Conservation (phyloP, 2,888 invertebrate species). For the Amaurobius ferox region DNA sequence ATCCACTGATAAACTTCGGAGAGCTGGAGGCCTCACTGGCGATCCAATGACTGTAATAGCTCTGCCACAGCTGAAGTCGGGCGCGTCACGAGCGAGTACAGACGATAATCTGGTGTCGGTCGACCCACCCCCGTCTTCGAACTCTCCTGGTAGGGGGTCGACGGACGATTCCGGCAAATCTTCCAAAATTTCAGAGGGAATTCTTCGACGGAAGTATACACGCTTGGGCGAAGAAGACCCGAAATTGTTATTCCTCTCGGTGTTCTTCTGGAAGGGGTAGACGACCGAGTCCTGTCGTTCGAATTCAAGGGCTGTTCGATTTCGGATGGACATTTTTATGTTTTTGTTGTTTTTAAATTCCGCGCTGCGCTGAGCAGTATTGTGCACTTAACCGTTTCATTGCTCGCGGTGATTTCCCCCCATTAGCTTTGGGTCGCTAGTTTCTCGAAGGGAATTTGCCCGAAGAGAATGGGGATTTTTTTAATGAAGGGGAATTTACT, state of each 20-base stretch:
- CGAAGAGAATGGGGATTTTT: slow-evolving; percentile 38
- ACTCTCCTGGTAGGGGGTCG: slow-evolving; percentile 48
- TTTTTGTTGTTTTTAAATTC: slow-evolving; percentile 20
- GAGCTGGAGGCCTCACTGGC: slow-evolving; percentile 17
- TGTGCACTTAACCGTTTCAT: slow-evolving; percentile 63
- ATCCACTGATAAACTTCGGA: slow-evolving; percentile 56
- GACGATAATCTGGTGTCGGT: neutral
- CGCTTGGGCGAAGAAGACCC: slow-evolving; percentile 41
- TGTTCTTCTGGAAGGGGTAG: slow-evolving; percentile 16
- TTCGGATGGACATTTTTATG: slow-evolving; percentile 51
- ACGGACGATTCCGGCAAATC: slow-evolving; percentile 67
- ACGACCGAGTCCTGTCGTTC: slow-evolving; percentile 49
- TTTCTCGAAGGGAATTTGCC: slow-evolving; percentile 19
- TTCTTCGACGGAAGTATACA: slow-evolving; percentile 33
- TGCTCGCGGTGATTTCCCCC: slow-evolving; percentile 62
- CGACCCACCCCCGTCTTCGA: slow-evolving; percentile 2
- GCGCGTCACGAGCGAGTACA: slow-evolving; percentile 10
- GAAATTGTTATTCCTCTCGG: slow-evolving; percentile 20
- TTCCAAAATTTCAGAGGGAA: slow-evolving; percentile 58
- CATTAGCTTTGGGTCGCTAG: slow-evolving; percentile 60
- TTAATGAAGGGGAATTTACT: neutral
- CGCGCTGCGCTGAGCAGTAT: slow-evolving; percentile 38
- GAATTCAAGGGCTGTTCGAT: slow-evolving; percentile 33
- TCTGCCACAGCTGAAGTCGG: slow-evolving; percentile 22
- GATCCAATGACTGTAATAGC: slow-evolving; percentile 58